These are phyloP conservation scores for Drosophila suboccidentalis DNA, from an alignment of 2,888 invertebrate genomes.

Conservation along the genomic window DNA sequence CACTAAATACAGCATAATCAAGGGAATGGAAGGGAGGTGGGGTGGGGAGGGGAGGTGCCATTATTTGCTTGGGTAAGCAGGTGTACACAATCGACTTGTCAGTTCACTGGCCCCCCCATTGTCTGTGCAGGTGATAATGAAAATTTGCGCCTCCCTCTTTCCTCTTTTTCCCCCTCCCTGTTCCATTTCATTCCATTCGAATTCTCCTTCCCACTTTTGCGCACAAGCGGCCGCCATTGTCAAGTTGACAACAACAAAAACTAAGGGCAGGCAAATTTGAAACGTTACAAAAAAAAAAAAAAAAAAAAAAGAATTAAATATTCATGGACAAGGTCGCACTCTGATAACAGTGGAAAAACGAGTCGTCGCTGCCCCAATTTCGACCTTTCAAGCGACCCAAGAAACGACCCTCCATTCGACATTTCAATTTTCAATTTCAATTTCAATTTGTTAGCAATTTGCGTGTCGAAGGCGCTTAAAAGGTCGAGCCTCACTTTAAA, in stretches of 20 bases:
- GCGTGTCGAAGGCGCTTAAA: constrained; percentile 50
- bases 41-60: constrained; percentile 2
- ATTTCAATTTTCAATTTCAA: constrained; percentile 46
- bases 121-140: constrained; percentile 60
- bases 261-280: constrained; percentile 26
- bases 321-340: constrained; percentile 61
- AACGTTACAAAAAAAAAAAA: constrained; percentile 9
- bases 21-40: neutral
- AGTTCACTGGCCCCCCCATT: constrained; percentile 55
- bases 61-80: constrained; percentile 61
- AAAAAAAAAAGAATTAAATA: constrained; percentile 39
- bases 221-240: constrained; percentile 45
- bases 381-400: constrained; percentile 15
- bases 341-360: constrained; percentile 31
- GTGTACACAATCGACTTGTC: constrained; percentile 55
- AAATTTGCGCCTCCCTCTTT: constrained; percentile 27
- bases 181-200: neutral
- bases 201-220: constrained; percentile 12
- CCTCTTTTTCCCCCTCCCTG: neutral
- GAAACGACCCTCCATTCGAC: constrained; percentile 9
- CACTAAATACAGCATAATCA: neutral
- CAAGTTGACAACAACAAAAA: constrained; percentile 22
- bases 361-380: constrained; percentile 5
- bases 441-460: constrained; percentile 56
- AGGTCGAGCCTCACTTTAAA: constrained; percentile 46